phyloP scores from a whole-genome alignment of 2,113 vertebrate species.

The Piliocolobus tephrosceles region DNA sequence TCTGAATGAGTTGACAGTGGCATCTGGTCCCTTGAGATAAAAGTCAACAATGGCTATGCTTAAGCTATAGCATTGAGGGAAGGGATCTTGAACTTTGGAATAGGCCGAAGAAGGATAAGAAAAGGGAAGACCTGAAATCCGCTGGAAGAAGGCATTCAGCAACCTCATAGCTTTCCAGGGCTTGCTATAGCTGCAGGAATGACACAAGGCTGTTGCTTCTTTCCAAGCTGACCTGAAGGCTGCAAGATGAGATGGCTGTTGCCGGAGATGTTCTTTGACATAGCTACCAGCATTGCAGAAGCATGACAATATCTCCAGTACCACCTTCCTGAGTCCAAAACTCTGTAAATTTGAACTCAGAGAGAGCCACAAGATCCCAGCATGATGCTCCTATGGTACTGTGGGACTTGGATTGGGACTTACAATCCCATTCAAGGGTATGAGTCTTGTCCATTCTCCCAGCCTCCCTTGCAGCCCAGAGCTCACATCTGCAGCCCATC shows the following conservation, averaged over 20 bases:
- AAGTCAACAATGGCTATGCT: not conserved
- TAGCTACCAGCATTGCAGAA: not conserved
- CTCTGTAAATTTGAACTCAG: not conserved
- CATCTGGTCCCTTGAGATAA: not conserved
- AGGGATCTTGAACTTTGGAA: too few species aligned
- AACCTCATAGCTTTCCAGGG: not conserved
- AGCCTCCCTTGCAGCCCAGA: not conserved
- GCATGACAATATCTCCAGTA: fast-evolving
- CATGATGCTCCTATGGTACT: fast-evolving
- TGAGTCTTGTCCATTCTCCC: not conserved
- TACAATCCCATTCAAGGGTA: not conserved
- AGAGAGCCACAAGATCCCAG: not conserved
- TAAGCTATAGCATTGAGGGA: fast-evolving
- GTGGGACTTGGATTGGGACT: fast-evolving
- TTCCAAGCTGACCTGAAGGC: not conserved
- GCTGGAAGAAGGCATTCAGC: fast-evolving
- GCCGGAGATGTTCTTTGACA: not conserved
- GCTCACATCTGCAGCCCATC: constrained; percentile 54
- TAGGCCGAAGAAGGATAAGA: fast-evolving
- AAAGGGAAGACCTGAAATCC: fast-evolving
- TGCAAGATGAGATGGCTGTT: not conserved
- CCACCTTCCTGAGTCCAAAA: not conserved
- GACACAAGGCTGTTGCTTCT: not conserved
- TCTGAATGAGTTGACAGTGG: not conserved
- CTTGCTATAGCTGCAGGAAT: not conserved